Percentiles rank a stretch among this genome's conserved stretches.
Evolutionary conservation across 2,888 invertebrate genomes (phyloP).

Genomic region (Hylaea fasciaria): DNA sequence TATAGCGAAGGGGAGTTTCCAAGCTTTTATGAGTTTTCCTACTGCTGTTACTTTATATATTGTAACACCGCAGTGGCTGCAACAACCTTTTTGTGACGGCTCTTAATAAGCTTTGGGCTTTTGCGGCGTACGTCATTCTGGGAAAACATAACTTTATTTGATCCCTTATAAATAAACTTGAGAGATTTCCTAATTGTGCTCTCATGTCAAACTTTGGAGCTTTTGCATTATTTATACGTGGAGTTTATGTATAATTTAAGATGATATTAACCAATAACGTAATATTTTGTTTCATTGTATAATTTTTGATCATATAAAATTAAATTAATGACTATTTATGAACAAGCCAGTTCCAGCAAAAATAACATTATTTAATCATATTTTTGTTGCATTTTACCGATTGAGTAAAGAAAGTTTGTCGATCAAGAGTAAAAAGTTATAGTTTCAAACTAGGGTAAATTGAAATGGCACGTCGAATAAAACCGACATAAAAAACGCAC

Average conservation of each 20-base stretch:
- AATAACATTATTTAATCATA: background rate
- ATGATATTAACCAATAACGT: too few relatives aligned
- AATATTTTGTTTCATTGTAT: too few relatives aligned
- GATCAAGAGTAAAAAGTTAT: conserved; percentile 39
- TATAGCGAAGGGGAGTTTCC: background rate
- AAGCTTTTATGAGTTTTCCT: background rate
- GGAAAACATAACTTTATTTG: conserved; percentile 60
- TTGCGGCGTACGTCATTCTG: conserved; percentile 57
- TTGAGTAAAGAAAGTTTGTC: conserved; percentile 2
- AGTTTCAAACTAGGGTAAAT: conserved; percentile 47
- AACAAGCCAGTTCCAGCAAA: too few relatives aligned
- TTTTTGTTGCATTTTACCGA: background rate
- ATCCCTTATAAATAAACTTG: conserved; percentile 53
- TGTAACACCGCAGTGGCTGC: conserved; percentile 36
- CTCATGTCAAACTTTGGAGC: conserved; percentile 46
- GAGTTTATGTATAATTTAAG: conserved; percentile 11
- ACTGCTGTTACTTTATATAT: background rate
- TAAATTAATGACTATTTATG: too few relatives aligned
- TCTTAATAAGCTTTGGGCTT: conserved; percentile 79
- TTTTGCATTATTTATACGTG: conserved; percentile 44
- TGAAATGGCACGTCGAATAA: conserved; percentile 44
- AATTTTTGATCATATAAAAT: too few relatives aligned
- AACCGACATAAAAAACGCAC: conserved; percentile 13
- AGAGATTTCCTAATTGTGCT: conserved; percentile 50
- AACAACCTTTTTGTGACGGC: conserved; percentile 73